Percentiles rank a stretch among this genome's conserved stretches.
These are phyloP conservation scores for Chouioia cunea DNA, from an alignment of 2,888 invertebrate species.

Conservation along the genomic window DNA sequence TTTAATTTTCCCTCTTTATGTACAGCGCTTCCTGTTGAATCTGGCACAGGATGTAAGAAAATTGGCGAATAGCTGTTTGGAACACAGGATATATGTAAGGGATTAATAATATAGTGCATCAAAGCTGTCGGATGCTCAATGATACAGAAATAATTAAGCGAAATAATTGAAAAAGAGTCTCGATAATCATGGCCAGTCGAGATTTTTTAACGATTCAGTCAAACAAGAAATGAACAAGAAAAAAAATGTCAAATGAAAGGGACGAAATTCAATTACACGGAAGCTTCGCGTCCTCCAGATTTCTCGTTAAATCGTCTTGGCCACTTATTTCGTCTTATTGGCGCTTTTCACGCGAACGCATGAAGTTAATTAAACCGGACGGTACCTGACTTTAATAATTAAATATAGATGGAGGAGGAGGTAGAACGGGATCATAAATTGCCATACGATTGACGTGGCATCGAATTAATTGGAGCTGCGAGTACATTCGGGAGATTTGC, in stretches of 20 bases:
- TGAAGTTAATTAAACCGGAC: constrained; percentile 35
- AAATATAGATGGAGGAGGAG: constrained; percentile 18
- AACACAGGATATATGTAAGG: too few species aligned
- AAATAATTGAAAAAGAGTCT: too few species aligned
- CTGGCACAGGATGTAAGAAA: too few species aligned
- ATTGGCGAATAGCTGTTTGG: too few species aligned
- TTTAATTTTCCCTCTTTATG: too few species aligned
- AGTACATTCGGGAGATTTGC: not conserved
- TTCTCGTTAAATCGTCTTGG: constrained; percentile 15
- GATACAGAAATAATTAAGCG: too few species aligned
- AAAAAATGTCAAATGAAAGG: not conserved
- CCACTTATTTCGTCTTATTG: not conserved
- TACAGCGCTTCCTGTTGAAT: too few species aligned
- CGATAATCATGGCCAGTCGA: too few species aligned
- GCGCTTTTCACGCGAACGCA: constrained; percentile 15
- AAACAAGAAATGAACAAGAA: not conserved
- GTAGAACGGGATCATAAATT: constrained; percentile 22
- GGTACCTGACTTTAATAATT: constrained; percentile 28
- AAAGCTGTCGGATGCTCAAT: too few species aligned
- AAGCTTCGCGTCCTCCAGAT: not conserved
- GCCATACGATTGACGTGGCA: constrained; percentile 12
- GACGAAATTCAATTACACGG: constrained; percentile 27
- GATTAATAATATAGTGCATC: too few species aligned
- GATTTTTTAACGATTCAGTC: too few species aligned
- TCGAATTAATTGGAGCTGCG: constrained; percentile 24